Evolutionary conservation across 2,888 invertebrate species (phyloP).

Genomic region (Troides oblongomaculatus): DNA sequence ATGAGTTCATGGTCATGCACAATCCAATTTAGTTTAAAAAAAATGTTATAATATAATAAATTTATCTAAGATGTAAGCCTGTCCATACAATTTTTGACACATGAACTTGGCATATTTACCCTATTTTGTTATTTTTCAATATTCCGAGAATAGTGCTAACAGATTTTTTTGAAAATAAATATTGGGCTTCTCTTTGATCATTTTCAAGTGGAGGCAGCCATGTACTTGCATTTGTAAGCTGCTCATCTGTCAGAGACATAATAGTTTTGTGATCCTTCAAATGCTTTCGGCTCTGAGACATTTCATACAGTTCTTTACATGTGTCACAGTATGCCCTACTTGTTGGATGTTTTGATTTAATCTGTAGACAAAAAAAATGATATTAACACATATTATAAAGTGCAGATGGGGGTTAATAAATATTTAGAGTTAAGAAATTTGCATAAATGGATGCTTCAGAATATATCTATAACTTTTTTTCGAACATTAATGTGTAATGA

Average conservation of each 20-base stretch:
- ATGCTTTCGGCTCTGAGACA: constrained; percentile 71
- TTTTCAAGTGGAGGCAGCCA: constrained; percentile 85
- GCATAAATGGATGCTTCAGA: no score
- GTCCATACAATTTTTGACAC: no score
- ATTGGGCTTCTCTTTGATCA: constrained; percentile 92
- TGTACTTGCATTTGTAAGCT: constrained; percentile 82
- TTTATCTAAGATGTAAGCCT: no score
- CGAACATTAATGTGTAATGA: no score
- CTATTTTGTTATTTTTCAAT: constrained; percentile 79
- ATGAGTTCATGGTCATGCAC: no score
- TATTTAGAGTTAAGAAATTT: no score
- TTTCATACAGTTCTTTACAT: constrained; percentile 79
- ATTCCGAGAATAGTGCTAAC: constrained; percentile 83
- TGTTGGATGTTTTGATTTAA: constrained; percentile 61
- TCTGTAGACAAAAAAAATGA: constrained; percentile 45
- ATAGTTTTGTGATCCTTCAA: constrained; percentile 76
- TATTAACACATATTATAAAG: no score
- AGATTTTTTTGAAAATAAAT: constrained; percentile 87
- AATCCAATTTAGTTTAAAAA: no score
- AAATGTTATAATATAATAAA: no score
- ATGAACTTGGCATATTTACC: constrained; percentile 51
- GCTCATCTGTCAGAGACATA: constrained; percentile 77
- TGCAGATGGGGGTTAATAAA: no score
- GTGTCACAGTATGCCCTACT: constrained; percentile 83
- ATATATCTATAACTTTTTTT: no score